Percentiles rank a stretch among this genome's conserved stretches.
Evolutionary conservation across 2,888 invertebrate species (phyloP).

Genomic region (Coenonympha arcania): DNA sequence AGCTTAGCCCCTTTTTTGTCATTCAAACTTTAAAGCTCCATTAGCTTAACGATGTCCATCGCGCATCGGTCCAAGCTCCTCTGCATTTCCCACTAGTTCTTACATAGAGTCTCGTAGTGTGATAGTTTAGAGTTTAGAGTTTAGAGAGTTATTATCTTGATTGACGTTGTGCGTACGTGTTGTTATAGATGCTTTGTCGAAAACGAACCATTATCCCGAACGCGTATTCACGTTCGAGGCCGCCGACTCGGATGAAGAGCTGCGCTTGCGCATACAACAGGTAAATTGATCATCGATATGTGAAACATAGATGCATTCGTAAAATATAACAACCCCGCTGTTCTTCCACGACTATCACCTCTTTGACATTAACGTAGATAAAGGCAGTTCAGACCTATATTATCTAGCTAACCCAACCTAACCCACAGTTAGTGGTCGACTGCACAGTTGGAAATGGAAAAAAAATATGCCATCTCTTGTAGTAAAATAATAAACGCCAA

Average conservation of each 20-base stretch:
- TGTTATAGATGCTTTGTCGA: slow-evolving; percentile 75
- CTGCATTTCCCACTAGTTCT: too few species aligned
- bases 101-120: slow-evolving; percentile 4
- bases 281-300: slow-evolving; percentile 40
- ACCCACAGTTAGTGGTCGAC: too few species aligned
- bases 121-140: slow-evolving; percentile 27
- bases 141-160: slow-evolving; percentile 30
- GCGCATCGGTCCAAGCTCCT: too few species aligned
- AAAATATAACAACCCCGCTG: not conserved
- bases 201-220: slow-evolving; percentile 71
- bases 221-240: slow-evolving; percentile 70
- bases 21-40: too few species aligned
- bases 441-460: too few species aligned
- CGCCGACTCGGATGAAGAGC: slow-evolving; percentile 68
- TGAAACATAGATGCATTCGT: not conserved
- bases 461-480: too few species aligned
- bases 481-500: too few species aligned
- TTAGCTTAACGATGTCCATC: too few species aligned
- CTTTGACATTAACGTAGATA: too few species aligned
- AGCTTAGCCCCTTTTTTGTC: too few species aligned
- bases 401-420: too few species aligned
- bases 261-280: slow-evolving; percentile 70
- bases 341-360: not conserved
- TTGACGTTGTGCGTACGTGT: slow-evolving; percentile 67
- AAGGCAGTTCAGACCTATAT: too few species aligned